Conservation (phyloP, 1,140 invertebrate species). For the Drosophila auraria region DNA sequence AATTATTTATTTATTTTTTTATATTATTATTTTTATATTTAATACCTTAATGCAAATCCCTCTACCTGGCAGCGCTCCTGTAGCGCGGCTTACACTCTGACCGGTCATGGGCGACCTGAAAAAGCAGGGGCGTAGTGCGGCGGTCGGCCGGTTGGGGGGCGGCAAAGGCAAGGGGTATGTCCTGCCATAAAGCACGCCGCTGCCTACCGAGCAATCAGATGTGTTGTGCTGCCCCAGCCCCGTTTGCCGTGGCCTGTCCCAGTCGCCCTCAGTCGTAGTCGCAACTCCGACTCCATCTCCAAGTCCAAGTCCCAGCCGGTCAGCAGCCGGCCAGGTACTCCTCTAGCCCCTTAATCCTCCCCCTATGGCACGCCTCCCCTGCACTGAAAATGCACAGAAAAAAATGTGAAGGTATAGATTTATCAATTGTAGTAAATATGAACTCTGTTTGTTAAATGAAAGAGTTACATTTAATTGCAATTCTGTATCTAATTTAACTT, state of each 20-base stretch:
- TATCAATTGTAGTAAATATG: neutral
- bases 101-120: slow-evolving; percentile 55
- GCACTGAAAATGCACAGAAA: neutral
- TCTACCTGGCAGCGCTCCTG: slow-evolving; percentile 16
- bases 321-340: slow-evolving; percentile 44
- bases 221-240: slow-evolving; percentile 47
- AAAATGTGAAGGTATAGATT: neutral
- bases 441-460: neutral
- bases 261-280: slow-evolving; percentile 27
- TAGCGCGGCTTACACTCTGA: slow-evolving; percentile 48
- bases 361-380: slow-evolving; percentile 30
- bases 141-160: neutral
- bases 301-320: slow-evolving; percentile 27
- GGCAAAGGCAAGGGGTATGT: slow-evolving; percentile 24
- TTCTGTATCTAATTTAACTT: too few relatives aligned
- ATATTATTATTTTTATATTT: neutral
- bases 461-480: too few relatives aligned
- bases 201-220: slow-evolving; percentile 74
- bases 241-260: slow-evolving; percentile 47
- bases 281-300: slow-evolving; percentile 14
- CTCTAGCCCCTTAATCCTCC: slow-evolving; percentile 37
- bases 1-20: neutral
- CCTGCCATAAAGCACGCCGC: slow-evolving; percentile 65
- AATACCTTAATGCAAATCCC: neutral
- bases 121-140: slow-evolving; percentile 20